Percentiles rank a stretch among this genome's conserved stretches.
phyloP scores from a whole-genome alignment of 92 coral and sea anemone species.

The Pocillopora grandis region DNA sequence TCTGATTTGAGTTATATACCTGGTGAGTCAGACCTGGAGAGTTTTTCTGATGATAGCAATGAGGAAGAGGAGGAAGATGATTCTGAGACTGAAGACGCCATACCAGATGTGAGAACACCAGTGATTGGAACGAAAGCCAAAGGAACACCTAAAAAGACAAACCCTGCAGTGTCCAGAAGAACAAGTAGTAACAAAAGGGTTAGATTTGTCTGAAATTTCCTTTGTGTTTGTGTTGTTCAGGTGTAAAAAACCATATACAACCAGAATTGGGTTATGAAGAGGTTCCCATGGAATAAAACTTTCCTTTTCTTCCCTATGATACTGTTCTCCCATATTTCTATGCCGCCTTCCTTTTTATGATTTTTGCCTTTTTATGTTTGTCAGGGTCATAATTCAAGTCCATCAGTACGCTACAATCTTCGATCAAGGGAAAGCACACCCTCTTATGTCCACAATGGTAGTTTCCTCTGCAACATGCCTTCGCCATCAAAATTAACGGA shows the following conservation, averaged over 20 bases:
- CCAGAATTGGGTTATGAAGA: too few species aligned
- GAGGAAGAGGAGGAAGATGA: slow-evolving; percentile 25
- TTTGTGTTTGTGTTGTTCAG: too few species aligned
- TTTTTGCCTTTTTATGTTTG: neutral
- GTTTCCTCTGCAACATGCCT: slow-evolving; percentile 71
- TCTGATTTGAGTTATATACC: slow-evolving; percentile 40
- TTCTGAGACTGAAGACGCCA: neutral
- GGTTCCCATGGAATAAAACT: too few species aligned
- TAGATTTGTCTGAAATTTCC: neutral
- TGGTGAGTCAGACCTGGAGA: slow-evolving; percentile 23
- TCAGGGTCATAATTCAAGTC: slow-evolving; percentile 49
- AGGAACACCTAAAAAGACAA: neutral
- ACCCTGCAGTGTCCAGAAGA: slow-evolving; percentile 9
- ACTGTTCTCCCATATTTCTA: too few species aligned
- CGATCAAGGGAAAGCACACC: slow-evolving; percentile 77
- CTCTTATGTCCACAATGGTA: slow-evolving; percentile 48
- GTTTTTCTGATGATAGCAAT: slow-evolving; percentile 39
- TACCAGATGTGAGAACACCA: slow-evolving; percentile 15
- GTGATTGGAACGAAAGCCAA: slow-evolving; percentile 3
- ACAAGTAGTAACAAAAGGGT: slow-evolving; percentile 14
- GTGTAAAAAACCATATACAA: too few species aligned
- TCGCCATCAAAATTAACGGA: slow-evolving; percentile 82
- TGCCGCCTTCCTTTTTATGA: neutral
- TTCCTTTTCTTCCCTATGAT: too few species aligned
- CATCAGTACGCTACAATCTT: slow-evolving; percentile 75